Base-by-base conservation (phyloP, 2,888 invertebrate genomes). In the Eumacrocentrus americanus region DNA sequence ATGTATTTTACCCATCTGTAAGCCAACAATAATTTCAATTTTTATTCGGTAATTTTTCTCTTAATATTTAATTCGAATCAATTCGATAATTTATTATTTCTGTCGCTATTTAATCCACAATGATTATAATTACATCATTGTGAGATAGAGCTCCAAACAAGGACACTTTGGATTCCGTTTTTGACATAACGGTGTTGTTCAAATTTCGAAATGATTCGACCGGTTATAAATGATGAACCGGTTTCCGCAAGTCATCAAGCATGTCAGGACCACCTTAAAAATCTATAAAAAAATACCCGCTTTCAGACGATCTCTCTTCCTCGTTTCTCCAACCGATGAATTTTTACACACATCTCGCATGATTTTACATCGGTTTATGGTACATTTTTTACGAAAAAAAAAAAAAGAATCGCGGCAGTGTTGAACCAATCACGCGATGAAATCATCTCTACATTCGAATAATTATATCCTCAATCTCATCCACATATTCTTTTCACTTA, bases 231-330 rank as follows among this genome's bases (percentile, higher is more conserved):
- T 40, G 11, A 3, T 40, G n/a, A 9, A 14, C 12, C n/a, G 11
- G 22, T 38, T 14, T 12, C 7, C 20, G 7, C n/a, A 14, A 22
- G 12, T 9, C 23, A 23, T 38, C 7, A 40, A 7, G 7, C 12
- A 52, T 23, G 12, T 6, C 9, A 4, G 12, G 9, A 1, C 6
- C 18, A 51, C 18, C 4, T 37, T 9, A 37, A n/a, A 38, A 37
- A 16, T 51, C 22, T 51, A 37, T 22, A 37, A 12, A 51, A 44
- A 44, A 62, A 58, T 61, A n/a, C 23, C 22, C 25, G 23, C 44
- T 54, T 38, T 44, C 16, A 12, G 44, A n/a, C n/a, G n/a, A 18
- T 25, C n/a, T 23, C n/a, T 25, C 20, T 40, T 16, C 14, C 22
- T 44, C 25, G 20, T 46, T 25, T 42, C 44, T 18, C 44, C 9